A percentile compares a stretch with the other conserved stretches of the same genome.
phyloP scores from a whole-genome alignment of 2,888 invertebrate species.

The Eremobia ochroleuca region DNA sequence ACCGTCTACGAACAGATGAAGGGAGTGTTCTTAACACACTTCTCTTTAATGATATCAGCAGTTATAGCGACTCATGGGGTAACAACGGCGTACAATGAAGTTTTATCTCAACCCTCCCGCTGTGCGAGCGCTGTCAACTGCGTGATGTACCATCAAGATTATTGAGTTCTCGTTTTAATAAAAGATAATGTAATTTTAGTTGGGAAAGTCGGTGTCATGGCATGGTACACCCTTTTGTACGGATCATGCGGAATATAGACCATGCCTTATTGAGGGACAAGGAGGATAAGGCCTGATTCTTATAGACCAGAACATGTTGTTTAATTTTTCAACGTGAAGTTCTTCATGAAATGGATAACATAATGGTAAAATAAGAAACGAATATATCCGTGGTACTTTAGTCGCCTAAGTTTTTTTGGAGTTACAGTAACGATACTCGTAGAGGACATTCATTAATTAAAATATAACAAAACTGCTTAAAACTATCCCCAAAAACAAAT shows the following conservation, averaged over 20 bases:
- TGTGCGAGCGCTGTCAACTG: conserved; percentile 15
- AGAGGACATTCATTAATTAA: no score
- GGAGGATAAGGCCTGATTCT: not conserved
- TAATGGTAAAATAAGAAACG: no score
- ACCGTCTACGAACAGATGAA: not conserved
- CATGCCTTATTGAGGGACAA: no score
- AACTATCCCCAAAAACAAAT: no score
- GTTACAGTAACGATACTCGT: no score
- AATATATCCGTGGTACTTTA: no score
- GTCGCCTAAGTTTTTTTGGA: no score
- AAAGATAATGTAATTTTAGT: not conserved
- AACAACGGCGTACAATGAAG: conserved; percentile 7
- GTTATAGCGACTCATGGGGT: not conserved
- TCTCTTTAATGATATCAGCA: conserved; percentile 18
- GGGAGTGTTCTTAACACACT: conserved; percentile 28
- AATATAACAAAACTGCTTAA: no score
- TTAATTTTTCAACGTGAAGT: not conserved
- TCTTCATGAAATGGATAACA: no score
- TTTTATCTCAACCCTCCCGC: conserved; percentile 18
- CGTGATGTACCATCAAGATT: not conserved
- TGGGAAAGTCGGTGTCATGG: not conserved
- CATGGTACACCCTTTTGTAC: not conserved
- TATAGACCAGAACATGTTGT: not conserved
- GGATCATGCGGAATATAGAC: not conserved
- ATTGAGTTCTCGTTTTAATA: conserved; percentile 38